Conservation (phyloP, 2,113 vertebrate species). For the Chionis minor region DNA sequence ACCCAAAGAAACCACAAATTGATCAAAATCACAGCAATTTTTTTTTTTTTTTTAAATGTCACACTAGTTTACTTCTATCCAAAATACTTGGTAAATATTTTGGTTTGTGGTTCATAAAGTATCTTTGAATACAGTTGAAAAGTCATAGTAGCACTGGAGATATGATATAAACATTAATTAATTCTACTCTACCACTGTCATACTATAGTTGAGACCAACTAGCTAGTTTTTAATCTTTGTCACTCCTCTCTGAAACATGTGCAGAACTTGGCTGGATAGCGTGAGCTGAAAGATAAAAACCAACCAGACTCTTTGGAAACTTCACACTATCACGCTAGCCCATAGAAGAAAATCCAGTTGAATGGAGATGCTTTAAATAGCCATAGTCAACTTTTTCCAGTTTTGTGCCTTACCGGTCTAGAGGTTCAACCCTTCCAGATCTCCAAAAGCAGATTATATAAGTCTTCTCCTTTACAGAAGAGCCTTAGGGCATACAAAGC, state of each 20-base stretch:
- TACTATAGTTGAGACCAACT: background rate
- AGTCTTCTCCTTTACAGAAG: background rate
- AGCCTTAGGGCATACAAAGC: background rate
- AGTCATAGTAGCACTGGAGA: background rate
- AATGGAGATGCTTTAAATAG: background rate
- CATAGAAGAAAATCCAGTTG: background rate
- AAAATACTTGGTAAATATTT: background rate
- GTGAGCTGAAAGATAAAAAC: slow-evolving; percentile 73
- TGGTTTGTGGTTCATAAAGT: background rate
- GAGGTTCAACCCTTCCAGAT: background rate
- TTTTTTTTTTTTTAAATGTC: background rate
- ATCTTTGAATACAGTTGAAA: background rate
- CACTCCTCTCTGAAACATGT: slow-evolving; percentile 25
- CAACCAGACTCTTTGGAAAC: slow-evolving; percentile 33
- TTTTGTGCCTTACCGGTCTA: background rate
- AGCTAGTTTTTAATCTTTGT: background rate
- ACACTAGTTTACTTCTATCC: background rate
- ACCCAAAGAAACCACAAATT: background rate
- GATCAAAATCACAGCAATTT: background rate
- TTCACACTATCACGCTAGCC: slow-evolving; percentile 39
- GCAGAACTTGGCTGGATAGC: slow-evolving; percentile 69
- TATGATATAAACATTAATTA: background rate
- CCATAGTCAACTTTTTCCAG: background rate
- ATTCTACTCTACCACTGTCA: background rate
- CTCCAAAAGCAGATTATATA: background rate